Evolutionary conservation across 1,140 invertebrate species (phyloP), one percentile per base, ranked within the genome.

Genomic region (Radopholus similis): DNA sequence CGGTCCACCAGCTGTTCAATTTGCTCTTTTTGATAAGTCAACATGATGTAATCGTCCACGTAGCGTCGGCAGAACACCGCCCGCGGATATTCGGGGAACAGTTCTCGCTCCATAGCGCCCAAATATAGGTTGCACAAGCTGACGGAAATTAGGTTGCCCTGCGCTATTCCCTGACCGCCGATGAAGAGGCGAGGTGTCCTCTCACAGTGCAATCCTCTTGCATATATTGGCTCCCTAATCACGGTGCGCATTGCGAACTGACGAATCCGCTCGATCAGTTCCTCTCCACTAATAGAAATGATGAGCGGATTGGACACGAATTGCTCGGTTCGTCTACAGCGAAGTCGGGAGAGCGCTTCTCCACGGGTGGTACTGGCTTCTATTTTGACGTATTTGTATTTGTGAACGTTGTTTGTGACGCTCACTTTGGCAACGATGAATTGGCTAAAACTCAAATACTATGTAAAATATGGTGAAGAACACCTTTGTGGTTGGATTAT

Each of bases 201-300:
- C 0, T 21, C 28, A 9, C 57, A 18, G n/a, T n/a, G n/a, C 2
- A 23, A 44, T 6, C 32, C 26, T 60, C 6, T 5, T 66, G 64
- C 66, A 26, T 21, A 70, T 2, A 35, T 23, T 38, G 60, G 34
- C 68, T 60, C 40, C 18, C 37, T 40, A 4, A 68, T 68, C n/a
- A 68, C 47, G 8, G 66, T 68, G 4, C 70, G 66, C 40, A 68
- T 65, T 26, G 68, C 66, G 30, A 62, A 72, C n/a, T 71, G 35
- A 13, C 38, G 13, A 30, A 68, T 71, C 38, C 35, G 30, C 38
- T 21, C 8, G 9, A 68, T 23, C 13, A 68, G 28, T 71, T 68
- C 66, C 8, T 13, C n/a, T 23, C 66, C 51, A n/a, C 18, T 68
- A 4, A 68, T 34, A 13, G 30, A 5, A 28, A 68, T 13, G 15